Base-by-base conservation (phyloP, 2,797 vertebrate species). In the Diplodus puntazzo region DNA sequence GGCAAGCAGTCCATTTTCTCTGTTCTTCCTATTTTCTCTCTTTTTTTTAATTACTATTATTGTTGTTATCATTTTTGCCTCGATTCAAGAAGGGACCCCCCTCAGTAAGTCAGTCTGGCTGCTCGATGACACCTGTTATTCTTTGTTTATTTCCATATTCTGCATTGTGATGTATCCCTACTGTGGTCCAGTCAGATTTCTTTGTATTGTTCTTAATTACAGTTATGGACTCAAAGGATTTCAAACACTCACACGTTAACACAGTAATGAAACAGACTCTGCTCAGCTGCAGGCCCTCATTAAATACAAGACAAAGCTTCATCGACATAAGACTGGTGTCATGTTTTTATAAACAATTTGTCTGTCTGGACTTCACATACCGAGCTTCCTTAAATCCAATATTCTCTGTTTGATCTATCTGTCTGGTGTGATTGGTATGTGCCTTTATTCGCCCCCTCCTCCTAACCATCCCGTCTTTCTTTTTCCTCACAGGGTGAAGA, bases 401-500 rank as follows among this genome's bases (percentile, higher is more conserved):
- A 13, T 39, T 65, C 34, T 18, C 11, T 25, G 7, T 25, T 10
- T 66, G 6, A 54, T 58, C 6, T 45, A 54, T 53, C 13, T 58
- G 11, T 48, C 11, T 52, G 49, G 12, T 34, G 49, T 2, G 5
- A 10, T 48, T 1, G 4, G 3, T 48, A 3, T 27, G 17, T 77
- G 39, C 14, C 17, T 12, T 12, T 43, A 21, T 30, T 39, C 1
- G 0, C 50, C 1, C 34, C 13, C 27, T 17, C 14, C 16, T 25
- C 43, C 48, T 65, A 42, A 81, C 16, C 20, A 9, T 50, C 27
- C 4, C 8, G 0, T 69, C 3, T 73, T 39, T 75, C 11, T 69
- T 57, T 53, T 45, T 46, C 21, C 58, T 60, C 55, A 2, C 80
- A 94, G 93, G 91, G 91, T 75, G 93, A 94, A 89, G 93, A 94